phyloP scores from a whole-genome alignment of 2,888 invertebrate genomes.

The Meiosimyza platycephala region DNA sequence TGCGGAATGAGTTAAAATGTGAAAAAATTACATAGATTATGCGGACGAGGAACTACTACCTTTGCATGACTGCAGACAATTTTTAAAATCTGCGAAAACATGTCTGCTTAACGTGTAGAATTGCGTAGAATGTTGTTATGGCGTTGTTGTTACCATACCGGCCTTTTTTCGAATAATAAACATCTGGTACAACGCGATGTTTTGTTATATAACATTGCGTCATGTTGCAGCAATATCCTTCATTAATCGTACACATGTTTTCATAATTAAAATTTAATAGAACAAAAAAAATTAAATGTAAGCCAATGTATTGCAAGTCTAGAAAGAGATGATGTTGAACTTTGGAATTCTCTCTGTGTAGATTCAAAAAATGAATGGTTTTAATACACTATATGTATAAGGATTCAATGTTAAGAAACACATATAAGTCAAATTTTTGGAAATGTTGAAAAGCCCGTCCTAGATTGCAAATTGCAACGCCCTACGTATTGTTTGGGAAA shows the following conservation, averaged over 20 bases:
- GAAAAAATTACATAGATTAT: constrained; percentile 29
- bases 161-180: background rate
- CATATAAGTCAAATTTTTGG: too few species aligned
- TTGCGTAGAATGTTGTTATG: background rate
- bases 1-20: constrained; percentile 13
- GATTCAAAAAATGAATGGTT: too few species aligned
- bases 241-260: constrained; percentile 27
- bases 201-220: background rate
- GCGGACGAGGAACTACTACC: constrained; percentile 2
- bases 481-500: too few species aligned
- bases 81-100: constrained; percentile 24
- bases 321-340: too few species aligned
- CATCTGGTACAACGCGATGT: background rate
- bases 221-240: background rate
- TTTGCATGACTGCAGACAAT: constrained; percentile 10
- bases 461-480: too few species aligned
- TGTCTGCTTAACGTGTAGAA: background rate
- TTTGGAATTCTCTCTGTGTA: too few species aligned
- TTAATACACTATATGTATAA: too few species aligned
- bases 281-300: too few species aligned
- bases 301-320: too few species aligned
- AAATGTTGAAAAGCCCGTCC: too few species aligned
- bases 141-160: background rate
- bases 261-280: constrained; percentile 30
- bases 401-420: too few species aligned